phyloP scores from a whole-genome alignment of 2,888 invertebrate genomes.

The Sarcophaga subvicina region DNA sequence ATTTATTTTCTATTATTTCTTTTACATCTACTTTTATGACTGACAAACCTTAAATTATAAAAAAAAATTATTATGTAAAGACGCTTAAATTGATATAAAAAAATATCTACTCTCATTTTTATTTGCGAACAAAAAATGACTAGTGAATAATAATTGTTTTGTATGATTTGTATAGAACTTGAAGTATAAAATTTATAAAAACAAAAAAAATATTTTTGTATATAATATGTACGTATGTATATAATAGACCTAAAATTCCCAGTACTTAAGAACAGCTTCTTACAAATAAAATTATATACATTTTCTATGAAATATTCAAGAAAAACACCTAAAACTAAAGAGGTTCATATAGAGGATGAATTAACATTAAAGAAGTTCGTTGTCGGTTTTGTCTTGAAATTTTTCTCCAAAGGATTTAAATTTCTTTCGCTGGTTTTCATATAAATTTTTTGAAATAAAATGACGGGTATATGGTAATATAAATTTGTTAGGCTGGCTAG shows the following conservation, averaged over 20 bases:
- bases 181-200: constrained; percentile 59
- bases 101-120: constrained; percentile 76
- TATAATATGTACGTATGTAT: constrained; percentile 1
- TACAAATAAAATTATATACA: constrained; percentile 36
- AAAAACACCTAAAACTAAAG: constrained; percentile 14
- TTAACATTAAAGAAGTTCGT: neutral
- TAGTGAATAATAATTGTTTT: constrained; percentile 73
- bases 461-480: no score
- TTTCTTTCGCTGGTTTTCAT: no score
- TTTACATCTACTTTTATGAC: constrained; percentile 33
- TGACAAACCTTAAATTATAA: constrained; percentile 41
- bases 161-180: constrained; percentile 41
- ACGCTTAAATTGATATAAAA: constrained; percentile 19
- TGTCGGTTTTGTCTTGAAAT: neutral
- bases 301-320: constrained; percentile 11
- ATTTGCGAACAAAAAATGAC: constrained; percentile 77
- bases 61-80: neutral
- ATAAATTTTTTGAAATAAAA: no score
- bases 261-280: constrained; percentile 31
- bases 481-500: no score
- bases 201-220: constrained; percentile 6
- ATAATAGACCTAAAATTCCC: constrained; percentile 54
- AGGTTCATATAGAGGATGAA: constrained; percentile 1
- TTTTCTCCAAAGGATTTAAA: no score
- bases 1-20: constrained; percentile 6